Base-by-base conservation (phyloP, 1,140 invertebrate genomes). In the Anoplolepis gracilipes region DNA sequence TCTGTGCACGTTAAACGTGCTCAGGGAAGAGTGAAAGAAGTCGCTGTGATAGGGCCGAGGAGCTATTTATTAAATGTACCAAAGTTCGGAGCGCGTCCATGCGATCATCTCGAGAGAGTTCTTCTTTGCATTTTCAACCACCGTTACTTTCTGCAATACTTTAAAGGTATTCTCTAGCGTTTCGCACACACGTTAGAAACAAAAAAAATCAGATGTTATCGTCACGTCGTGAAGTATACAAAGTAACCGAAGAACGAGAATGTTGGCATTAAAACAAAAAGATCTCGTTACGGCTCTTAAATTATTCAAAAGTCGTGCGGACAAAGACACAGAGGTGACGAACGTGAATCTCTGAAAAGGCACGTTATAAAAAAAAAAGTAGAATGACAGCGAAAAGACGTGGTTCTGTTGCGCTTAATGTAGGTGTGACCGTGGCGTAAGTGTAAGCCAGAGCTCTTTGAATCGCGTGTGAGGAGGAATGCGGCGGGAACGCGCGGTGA, bases 1-100 rank as follows among this genome's bases (percentile, higher is more conserved):
- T 49, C 67, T 33, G 78, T 82, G 78, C 67, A 61, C 69, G 67
- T 73, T 82, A 82, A 82, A 72, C 78, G 78, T 78, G 70, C 73
- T 79, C 82, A 75, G 61, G 57, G 46, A 84, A 77, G 22, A 76
- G 70, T 64, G 42, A 84, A 77, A 78, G 72, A 77, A 78, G 61
- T 62, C 57, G 30, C 42, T 19, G n/a, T n/a, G 73, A 65, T 64
- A 46, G 59, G 59, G 10, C 42, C 6, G 73, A 53, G 81, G 1
- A 78, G 81, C 81, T 36, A 25, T 81, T 81, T 81, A 72, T 81
- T 81, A 81, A 49, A 59, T 57, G 65, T 70, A 55, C 49, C n/a
- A 72, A 72, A 81, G 65, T 81, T 81, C 49, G 33, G 49, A 25
- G 62, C 77, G 62, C 77, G 22, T n/a, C 77, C 77, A 22, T 69